Base-by-base conservation (phyloP, 1,140 invertebrate species). In the Sipha flava region DNA sequence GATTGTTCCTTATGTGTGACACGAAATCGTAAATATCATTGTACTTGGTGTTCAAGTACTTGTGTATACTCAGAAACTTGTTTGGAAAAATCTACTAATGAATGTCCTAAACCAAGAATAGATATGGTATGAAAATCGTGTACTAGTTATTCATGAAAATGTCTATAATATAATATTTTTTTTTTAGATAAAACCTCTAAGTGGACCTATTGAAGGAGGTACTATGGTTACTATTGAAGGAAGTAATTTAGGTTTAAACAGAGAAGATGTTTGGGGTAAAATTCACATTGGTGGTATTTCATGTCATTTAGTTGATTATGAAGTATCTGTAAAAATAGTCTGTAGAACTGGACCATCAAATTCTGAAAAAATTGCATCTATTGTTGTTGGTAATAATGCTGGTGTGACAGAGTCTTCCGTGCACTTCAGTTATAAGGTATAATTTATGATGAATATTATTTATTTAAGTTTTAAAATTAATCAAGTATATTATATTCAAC, bases 221-320 rank as follows among this genome's bases (percentile, higher is more conserved):
- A 99, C 98, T 26, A 85, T 95, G 43, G 91, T 99, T 0, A 98
- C 95, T 9, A 98, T 99, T 80, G 92, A 94, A 87, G 98, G 98
- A 9, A 94, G 94, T 84, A 98, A 99, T 88, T 89, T 99, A 31
- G 97, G 97, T 0, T 89, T 97, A 66, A 92, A 91, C 81, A 90
- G 94, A 83, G 92, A 93, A 83, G 97, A 99, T 86, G 95, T 99
- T 0, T 88, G 89, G 49, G 95, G 94, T 18, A 95, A 95, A 88
- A 94, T 98, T 79, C 90, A 91, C 9, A 97, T 98, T 83, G 96
- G 95, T 1, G 91, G 94, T 81, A 92, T 96, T 5, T 91, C 92
- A 1, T 98, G 97, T 87, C 89, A 90, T 79, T 89, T 98, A 26
- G 91, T 95, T 1, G 91, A 94, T 81, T 97, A 97, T 86, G 92